Percentiles rank a stretch among this genome's conserved stretches.
Evolutionary conservation across 2,888 invertebrate genomes (phyloP).

Genomic region (Rhyacophila evoluta): DNA sequence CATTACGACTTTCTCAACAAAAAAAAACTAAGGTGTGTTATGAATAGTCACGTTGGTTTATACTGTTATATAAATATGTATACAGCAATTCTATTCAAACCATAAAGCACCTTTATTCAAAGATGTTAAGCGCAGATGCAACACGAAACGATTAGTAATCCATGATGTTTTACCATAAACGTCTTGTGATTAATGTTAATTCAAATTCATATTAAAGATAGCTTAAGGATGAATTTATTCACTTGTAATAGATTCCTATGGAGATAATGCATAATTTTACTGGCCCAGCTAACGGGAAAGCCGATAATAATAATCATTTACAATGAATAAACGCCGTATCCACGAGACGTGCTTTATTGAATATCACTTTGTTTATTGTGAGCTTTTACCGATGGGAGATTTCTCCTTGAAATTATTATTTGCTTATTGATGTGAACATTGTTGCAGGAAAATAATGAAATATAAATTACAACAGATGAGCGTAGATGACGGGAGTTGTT

Average conservation of each 20-base stretch:
- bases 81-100: too few relatives aligned
- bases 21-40: too few relatives aligned
- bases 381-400: not conserved
- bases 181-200: conserved; percentile 5
- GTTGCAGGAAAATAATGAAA: not conserved
- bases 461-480: too few relatives aligned
- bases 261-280: not conserved
- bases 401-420: not conserved
- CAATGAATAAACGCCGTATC: not conserved
- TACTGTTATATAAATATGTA: too few relatives aligned
- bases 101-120: not conserved
- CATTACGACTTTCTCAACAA: too few relatives aligned
- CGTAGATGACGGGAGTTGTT: too few relatives aligned
- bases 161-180: conserved; percentile 2
- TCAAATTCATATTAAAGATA: conserved; percentile 16
- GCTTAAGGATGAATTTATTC: conserved; percentile 1
- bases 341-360: conserved; percentile 13
- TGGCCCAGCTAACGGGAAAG: not conserved
- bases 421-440: not conserved
- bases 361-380: conserved; percentile 5
- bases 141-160: conserved; percentile 2
- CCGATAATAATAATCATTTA: not conserved
- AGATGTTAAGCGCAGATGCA: not conserved
- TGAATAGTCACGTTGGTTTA: too few relatives aligned
- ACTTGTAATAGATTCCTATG: not conserved